Evolutionary conservation across 2,113 vertebrate genomes (phyloP).

Genomic region (Bagarius yarrelli): DNA sequence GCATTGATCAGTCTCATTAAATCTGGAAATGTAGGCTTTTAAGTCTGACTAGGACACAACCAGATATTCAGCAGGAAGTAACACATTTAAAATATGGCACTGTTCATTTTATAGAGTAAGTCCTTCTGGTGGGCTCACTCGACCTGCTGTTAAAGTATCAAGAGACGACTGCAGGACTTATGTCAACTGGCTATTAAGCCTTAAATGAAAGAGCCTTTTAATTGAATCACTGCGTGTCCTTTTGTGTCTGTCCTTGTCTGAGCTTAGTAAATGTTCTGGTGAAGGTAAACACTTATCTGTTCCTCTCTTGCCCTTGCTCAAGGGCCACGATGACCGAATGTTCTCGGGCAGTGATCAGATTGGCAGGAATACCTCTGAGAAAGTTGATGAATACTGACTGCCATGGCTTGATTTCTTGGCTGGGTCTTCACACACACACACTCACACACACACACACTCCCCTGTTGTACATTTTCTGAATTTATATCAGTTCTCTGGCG

Average conservation of each 20-base stretch:
- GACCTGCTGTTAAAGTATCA: constrained; percentile 7
- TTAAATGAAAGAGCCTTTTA: constrained; percentile 32
- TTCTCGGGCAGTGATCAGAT: background rate
- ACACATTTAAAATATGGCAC: background rate
- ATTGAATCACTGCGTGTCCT: constrained; percentile 19
- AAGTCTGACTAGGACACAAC: background rate
- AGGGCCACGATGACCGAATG: background rate
- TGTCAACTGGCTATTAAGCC: constrained; percentile 22
- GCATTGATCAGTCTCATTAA: background rate
- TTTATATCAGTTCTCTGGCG: constrained; percentile 8
- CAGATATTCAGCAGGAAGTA: no score
- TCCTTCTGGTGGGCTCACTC: constrained; percentile 13
- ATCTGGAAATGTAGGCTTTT: background rate
- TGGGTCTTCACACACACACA: background rate
- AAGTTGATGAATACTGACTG: background rate
- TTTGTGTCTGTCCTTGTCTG: constrained; percentile 5
- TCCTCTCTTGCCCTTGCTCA: background rate
- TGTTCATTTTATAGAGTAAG: background rate
- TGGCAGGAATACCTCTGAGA: background rate
- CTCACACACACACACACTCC: background rate
- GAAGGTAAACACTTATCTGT: constrained; percentile 15
- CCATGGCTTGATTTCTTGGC: background rate
- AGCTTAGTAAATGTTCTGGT: background rate
- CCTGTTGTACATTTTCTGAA: background rate
- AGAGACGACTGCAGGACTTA: background rate